phyloP scores from a whole-genome alignment of 1,140 invertebrate species.

The Heterodera carotae region DNA sequence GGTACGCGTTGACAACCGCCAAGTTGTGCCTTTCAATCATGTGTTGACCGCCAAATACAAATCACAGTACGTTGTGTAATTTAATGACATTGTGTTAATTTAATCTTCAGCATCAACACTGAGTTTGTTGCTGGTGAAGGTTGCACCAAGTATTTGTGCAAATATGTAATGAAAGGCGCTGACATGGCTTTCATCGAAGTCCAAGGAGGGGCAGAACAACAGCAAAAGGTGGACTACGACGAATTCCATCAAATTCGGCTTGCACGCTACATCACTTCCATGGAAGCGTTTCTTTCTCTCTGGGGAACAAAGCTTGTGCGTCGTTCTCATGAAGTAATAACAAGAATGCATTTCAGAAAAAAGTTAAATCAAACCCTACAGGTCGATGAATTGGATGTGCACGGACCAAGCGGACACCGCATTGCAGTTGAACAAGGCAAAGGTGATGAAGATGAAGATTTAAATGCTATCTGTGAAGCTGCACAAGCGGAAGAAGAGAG shows the following conservation, averaged over 20 bases:
- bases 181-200: slow-evolving; percentile 12
- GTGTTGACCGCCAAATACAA: not conserved
- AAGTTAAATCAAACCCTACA: not conserved
- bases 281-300: not conserved
- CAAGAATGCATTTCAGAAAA: too few species aligned
- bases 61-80: not conserved
- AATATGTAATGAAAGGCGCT: not conserved
- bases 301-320: not conserved
- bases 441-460: not conserved
- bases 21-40: not conserved
- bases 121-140: slow-evolving; percentile 10
- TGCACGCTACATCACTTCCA: slow-evolving; percentile 5
- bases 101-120: slow-evolving; percentile 3
- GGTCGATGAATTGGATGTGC: slow-evolving; percentile 10
- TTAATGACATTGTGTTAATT: too few species aligned
- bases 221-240: not conserved
- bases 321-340: not conserved
- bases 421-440: not conserved
- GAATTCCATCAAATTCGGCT: not conserved
- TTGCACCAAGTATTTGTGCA: not conserved
- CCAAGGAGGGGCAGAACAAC: not conserved
- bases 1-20: not conserved
- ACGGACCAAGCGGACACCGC: not conserved
- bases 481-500: not conserved
- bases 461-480: not conserved